phyloP scores from a whole-genome alignment of 1,140 invertebrate species.

The Drosophila bocki region DNA sequence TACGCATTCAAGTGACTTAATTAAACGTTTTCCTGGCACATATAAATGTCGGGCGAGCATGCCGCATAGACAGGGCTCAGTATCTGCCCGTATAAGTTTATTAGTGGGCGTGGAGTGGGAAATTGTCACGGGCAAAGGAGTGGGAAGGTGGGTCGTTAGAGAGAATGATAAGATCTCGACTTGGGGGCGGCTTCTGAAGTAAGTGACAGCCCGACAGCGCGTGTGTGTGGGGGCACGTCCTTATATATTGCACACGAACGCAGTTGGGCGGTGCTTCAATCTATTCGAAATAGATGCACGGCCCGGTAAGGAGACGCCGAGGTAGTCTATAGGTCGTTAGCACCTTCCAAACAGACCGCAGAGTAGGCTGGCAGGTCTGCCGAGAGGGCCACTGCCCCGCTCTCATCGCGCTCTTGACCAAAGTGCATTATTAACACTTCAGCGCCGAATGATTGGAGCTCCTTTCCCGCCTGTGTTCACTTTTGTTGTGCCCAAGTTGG shows the following conservation, averaged over 20 bases:
- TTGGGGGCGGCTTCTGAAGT: background rate
- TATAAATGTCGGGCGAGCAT: conserved; percentile 59
- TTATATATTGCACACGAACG: conserved; percentile 70
- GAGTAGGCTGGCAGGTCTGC: conserved; percentile 25
- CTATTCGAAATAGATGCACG: conserved; percentile 63
- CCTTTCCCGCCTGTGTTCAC: conserved; percentile 4
- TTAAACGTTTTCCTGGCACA: conserved; percentile 70
- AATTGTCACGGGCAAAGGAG: background rate
- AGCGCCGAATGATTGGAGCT: conserved; percentile 23
- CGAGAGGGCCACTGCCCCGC: conserved; percentile 3
- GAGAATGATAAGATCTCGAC: conserved; percentile 25
- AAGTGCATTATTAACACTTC: conserved; percentile 77
- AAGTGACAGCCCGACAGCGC: background rate
- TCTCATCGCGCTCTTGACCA: conserved; percentile 11
- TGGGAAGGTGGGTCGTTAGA: conserved; percentile 9
- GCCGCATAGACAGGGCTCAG: background rate
- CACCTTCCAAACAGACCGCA: conserved; percentile 4
- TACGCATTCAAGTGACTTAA: conserved; percentile 77
- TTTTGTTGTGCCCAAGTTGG: conserved; percentile 16
- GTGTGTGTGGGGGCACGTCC: conserved; percentile 48
- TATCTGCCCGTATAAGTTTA: conserved; percentile 14
- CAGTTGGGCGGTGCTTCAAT: conserved; percentile 66
- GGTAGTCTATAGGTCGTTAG: conserved; percentile 51
- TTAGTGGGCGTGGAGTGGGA: background rate
- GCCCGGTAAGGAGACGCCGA: conserved; percentile 16